These are phyloP conservation scores for Osmerus mordax DNA, from an alignment of 2,113 vertebrate genomes.

Conservation along the genomic window DNA sequence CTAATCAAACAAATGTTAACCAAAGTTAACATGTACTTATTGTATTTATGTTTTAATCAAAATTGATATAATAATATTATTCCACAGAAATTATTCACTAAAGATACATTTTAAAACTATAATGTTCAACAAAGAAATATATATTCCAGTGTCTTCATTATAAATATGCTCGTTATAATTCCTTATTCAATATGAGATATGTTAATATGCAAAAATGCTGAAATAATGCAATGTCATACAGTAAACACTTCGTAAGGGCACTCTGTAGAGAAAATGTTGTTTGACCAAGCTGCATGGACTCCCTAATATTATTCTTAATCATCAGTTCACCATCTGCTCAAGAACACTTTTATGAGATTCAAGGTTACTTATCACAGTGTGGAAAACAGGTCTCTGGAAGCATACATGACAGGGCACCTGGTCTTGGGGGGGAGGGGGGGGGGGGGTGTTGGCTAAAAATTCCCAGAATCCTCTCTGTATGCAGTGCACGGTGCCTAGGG, in stretches of 20 bases:
- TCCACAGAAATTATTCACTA: background rate
- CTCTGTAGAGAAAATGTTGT: no score
- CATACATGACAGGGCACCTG: slow-evolving; percentile 50
- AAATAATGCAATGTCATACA: background rate
- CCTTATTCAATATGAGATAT: background rate
- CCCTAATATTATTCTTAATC: slow-evolving; percentile 27
- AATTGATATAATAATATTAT: background rate
- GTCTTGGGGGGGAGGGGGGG: slow-evolving; percentile 19
- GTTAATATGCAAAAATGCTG: background rate
- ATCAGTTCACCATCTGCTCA: slow-evolving; percentile 53
- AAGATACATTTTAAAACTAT: background rate
- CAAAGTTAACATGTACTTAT: no score
- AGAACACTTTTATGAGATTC: slow-evolving; percentile 35
- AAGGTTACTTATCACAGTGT: slow-evolving; percentile 57
- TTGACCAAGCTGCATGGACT: background rate
- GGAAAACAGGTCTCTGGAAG: slow-evolving; percentile 34
- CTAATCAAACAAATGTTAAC: no score
- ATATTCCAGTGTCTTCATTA: background rate
- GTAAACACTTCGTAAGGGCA: no score
- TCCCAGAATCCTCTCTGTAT: slow-evolving; percentile 43
- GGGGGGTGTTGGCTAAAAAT: slow-evolving; percentile 13
- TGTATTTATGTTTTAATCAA: no score
- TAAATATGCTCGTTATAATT: background rate
- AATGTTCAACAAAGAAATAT: background rate
- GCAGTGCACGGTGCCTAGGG: slow-evolving; percentile 28